Evolutionary conservation across 2,888 invertebrate species (phyloP).

Genomic region (Rhingia rostrata): DNA sequence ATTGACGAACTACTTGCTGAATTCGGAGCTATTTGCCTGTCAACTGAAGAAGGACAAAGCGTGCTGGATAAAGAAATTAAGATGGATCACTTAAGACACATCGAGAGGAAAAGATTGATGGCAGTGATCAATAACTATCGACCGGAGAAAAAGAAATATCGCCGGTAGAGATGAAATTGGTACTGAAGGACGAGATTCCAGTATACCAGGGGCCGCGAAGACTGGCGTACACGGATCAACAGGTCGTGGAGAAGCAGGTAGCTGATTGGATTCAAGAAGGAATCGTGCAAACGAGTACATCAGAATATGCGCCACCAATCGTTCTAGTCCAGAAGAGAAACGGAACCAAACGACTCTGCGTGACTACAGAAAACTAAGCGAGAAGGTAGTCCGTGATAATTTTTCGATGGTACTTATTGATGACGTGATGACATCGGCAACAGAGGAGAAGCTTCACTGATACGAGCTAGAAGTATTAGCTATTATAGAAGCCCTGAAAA

Average conservation of each 20-base stretch:
- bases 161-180: background rate
- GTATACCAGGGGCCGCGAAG: background rate
- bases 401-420: conserved; percentile 65
- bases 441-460: conserved; percentile 64
- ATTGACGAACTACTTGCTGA: background rate
- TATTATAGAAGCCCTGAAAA: conserved; percentile 75
- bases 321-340: conserved; percentile 68
- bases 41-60: background rate
- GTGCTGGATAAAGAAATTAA: background rate
- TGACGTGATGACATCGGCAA: conserved; percentile 59
- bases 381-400: conserved; percentile 69
- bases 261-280: background rate
- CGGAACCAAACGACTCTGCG: conserved; percentile 67
- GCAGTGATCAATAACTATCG: background rate
- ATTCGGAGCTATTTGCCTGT: background rate
- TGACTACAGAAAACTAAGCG: conserved; percentile 72
- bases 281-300: background rate
- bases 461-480: conserved; percentile 75
- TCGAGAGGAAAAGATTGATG: background rate
- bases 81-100: background rate
- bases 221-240: background rate
- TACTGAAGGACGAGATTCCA: background rate
- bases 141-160: background rate
- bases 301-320: conserved; percentile 19
- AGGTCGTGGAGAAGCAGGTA: background rate